Evolutionary conservation across 2,888 invertebrate species (phyloP).

Genomic region (Antheraea assamensis): DNA sequence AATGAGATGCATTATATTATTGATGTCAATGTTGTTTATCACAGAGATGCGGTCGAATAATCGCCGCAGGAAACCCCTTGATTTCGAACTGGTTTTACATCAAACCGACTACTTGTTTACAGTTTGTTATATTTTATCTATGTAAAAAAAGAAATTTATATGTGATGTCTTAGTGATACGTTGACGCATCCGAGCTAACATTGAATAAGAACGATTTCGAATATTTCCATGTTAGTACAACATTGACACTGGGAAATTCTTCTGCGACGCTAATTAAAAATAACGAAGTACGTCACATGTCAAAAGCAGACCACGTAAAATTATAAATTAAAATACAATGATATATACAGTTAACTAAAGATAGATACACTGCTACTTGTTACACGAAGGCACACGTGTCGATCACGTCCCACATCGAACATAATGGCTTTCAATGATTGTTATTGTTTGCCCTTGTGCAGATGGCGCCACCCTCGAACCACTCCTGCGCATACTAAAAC

Average conservation of each 20-base stretch:
- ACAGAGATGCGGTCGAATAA: neutral
- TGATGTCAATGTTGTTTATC: conserved; percentile 4
- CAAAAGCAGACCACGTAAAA: neutral
- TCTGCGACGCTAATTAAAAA: neutral
- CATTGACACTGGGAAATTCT: neutral
- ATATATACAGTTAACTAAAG: neutral
- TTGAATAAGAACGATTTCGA: too few relatives aligned
- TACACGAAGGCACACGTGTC: neutral
- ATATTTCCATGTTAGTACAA: neutral
- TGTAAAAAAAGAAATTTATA: too few relatives aligned
- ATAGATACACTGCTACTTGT: neutral
- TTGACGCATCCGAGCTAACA: too few relatives aligned
- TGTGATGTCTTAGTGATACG: too few relatives aligned
- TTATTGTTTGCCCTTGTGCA: conserved; percentile 6
- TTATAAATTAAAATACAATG: neutral
- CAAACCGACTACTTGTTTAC: neutral
- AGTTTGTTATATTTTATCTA: neutral
- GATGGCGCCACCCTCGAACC: conserved; percentile 4
- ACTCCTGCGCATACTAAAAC: conserved; percentile 1
- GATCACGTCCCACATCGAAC: conserved; percentile 7
- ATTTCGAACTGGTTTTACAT: neutral
- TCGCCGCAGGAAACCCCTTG: neutral
- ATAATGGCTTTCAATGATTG: conserved; percentile 5
- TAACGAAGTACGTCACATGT: neutral
- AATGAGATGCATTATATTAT: conserved; percentile 10